These are phyloP conservation scores for Agriopis aurantiaria DNA, from an alignment of 2,888 invertebrate species.

Conservation along the genomic window DNA sequence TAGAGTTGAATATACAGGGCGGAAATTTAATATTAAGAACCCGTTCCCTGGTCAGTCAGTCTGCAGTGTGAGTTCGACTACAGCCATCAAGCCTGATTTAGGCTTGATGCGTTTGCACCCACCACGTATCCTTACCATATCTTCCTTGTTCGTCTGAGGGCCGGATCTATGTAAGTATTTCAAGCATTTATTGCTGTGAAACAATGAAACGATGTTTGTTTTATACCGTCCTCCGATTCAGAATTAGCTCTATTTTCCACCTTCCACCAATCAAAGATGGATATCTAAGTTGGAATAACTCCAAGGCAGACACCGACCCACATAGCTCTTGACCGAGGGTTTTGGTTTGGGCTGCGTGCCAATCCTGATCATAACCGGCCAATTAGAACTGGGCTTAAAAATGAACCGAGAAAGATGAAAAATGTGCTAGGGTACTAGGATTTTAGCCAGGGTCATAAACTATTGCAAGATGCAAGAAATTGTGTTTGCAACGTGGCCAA, in stretches of 20 bases:
- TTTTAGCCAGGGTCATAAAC: conserved; percentile 1
- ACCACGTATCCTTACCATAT: too few relatives aligned
- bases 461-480: not conserved
- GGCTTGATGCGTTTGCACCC: too few relatives aligned
- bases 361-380: conserved; percentile 54
- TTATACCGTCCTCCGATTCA: not conserved
- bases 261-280: conserved; percentile 32
- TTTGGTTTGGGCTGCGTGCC: conserved; percentile 47
- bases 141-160: too few relatives aligned
- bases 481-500: not conserved
- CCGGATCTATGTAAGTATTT: too few relatives aligned
- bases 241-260: conserved; percentile 24
- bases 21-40: too few relatives aligned
- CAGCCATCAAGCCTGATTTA: too few relatives aligned
- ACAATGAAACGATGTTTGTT: not conserved
- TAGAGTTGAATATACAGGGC: too few relatives aligned
- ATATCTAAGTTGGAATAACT: conserved; percentile 49
- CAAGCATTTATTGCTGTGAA: too few relatives aligned
- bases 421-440: conserved; percentile 1
- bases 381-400: conserved; percentile 44
- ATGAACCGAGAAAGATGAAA: conserved; percentile 16
- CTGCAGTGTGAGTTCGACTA: too few relatives aligned
- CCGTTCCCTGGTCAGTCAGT: too few relatives aligned
- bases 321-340: conserved; percentile 44
- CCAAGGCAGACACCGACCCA: conserved; percentile 49